Evolutionary conservation across 2,797 vertebrate genomes (phyloP), one percentile per base, ranked within the genome.

Genomic region (Pangasius djambal): DNA sequence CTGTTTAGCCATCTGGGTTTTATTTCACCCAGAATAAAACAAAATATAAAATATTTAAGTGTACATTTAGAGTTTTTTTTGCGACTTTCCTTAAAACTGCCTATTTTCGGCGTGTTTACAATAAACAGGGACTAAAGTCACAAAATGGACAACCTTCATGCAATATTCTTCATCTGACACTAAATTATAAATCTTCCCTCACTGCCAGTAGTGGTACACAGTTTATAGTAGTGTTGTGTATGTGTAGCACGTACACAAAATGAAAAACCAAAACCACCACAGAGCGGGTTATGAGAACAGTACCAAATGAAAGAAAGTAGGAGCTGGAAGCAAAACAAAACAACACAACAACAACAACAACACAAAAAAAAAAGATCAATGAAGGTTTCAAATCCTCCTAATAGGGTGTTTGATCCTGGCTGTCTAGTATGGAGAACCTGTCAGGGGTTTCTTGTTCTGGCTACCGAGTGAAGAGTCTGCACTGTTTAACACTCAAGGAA

Each of bases 21-120:
- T 92, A 92, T 89, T 91, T 93, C 94, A 92, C 91, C 75, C 95
- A 93, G 95, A 94, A 85, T 91, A 95, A 94, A 96, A 91, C 86
- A 90, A 93, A 93, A 92, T 91, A 92, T 92, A 93, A 88, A 52
- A 77, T 94, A 94, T 93, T 94, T 91, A 93, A 88, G 69, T 90
- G 83, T 82, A 82, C 1, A 4, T 89, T 75, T 59, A 90, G 34
- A 88, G 75, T 87, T 84, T 48, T 44, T 44, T 85, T 79, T 90
- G 89, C 90, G 85, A 87, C 78, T 87, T 90, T 82, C 83, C 87
- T 83, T 81, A 75, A 91, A 91, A 91, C 88, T 91, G 92, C 90
- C 87, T 89, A 87, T 87, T 87, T 90, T 67, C 40, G 83, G 88
- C 37, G 25, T 61, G 70, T 86, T 91, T 70, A 89, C 87, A 89